Evolutionary conservation across 2,113 vertebrate species (phyloP).

Genomic region (Lethenteron reissneri): DNA sequence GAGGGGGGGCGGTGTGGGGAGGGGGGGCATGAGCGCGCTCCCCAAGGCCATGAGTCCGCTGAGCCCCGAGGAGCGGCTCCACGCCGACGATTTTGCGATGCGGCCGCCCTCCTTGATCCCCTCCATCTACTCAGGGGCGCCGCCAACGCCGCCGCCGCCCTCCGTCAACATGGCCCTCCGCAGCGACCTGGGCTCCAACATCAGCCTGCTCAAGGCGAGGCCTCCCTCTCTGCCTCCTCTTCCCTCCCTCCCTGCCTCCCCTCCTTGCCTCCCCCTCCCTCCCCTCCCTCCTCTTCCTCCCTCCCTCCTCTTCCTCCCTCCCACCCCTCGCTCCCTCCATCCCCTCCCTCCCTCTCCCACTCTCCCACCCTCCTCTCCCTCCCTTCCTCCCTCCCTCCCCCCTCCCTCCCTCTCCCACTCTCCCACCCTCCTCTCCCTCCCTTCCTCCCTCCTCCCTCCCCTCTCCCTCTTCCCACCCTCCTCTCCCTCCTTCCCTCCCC

Average conservation of each 20-base stretch:
- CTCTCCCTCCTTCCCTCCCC: too few relatives aligned
- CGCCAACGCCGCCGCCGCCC: conserved; percentile 12
- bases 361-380: too few relatives aligned
- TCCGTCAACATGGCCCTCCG: conserved; percentile 62
- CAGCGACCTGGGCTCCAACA: conserved; percentile 83
- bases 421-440: too few relatives aligned
- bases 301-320: too few relatives aligned
- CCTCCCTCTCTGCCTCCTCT: background rate
- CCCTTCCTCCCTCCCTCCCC: too few relatives aligned
- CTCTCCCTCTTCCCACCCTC: too few relatives aligned
- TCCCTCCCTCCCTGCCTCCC: background rate
- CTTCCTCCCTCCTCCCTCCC: too few relatives aligned
- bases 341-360: too few relatives aligned
- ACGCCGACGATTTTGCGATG: conserved; percentile 19
- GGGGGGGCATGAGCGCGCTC: too few relatives aligned
- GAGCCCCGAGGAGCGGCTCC: conserved; percentile 30
- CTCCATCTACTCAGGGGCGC: background rate
- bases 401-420: too few relatives aligned
- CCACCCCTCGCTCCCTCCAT: too few relatives aligned
- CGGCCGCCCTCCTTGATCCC: conserved; percentile 10
- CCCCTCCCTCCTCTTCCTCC: too few relatives aligned
- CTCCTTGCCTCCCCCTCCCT: background rate
- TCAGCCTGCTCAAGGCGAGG: conserved; percentile 49
- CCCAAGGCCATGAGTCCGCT: conserved; percentile 10
- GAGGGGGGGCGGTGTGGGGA: conserved; percentile 27